These are phyloP conservation scores for Cylloceria caligata DNA, from an alignment of 2,888 invertebrate genomes.

Conservation along the genomic window DNA sequence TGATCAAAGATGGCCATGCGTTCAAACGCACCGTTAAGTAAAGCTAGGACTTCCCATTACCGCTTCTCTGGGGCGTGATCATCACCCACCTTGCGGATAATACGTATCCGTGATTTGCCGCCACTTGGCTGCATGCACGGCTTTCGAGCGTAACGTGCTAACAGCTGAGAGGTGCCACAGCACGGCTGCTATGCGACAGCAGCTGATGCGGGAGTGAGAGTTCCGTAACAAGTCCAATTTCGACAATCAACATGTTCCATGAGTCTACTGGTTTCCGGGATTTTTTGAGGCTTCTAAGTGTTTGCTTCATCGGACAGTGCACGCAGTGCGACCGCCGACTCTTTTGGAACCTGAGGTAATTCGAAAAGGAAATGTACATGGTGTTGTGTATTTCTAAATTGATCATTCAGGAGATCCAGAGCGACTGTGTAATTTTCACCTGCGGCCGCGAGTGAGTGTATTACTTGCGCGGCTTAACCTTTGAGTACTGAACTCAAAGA, in stretches of 20 bases:
- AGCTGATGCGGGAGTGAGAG: too few relatives aligned
- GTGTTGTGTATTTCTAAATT: slow-evolving; percentile 48
- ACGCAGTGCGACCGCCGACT: slow-evolving; percentile 37
- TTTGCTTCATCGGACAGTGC: slow-evolving; percentile 42
- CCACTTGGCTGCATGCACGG: too few relatives aligned
- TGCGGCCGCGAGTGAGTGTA: slow-evolving; percentile 33
- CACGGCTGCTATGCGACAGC: too few relatives aligned
- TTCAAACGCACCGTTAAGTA: too few relatives aligned
- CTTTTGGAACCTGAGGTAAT: slow-evolving; percentile 24
- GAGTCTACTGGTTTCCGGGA: slow-evolving; percentile 38
- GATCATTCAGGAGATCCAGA: slow-evolving; percentile 40
- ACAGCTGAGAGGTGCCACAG: too few relatives aligned
- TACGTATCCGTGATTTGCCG: too few relatives aligned
- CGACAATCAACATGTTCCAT: slow-evolving; percentile 52
- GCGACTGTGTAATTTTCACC: slow-evolving; percentile 53
- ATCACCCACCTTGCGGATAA: too few relatives aligned
- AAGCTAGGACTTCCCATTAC: too few relatives aligned
- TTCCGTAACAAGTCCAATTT: slow-evolving; percentile 46
- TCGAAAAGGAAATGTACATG: slow-evolving; percentile 51
- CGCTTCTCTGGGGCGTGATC: too few relatives aligned
- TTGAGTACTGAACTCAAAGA: slow-evolving; percentile 54
- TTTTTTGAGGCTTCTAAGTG: slow-evolving; percentile 47
- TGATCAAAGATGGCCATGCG: too few relatives aligned
- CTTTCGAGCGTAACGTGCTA: too few relatives aligned
- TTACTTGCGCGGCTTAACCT: slow-evolving; percentile 49